Evolutionary conservation across 53 echinoderm and acorn worm species (phyloP).

Genomic region (Paelopatides confundens): DNA sequence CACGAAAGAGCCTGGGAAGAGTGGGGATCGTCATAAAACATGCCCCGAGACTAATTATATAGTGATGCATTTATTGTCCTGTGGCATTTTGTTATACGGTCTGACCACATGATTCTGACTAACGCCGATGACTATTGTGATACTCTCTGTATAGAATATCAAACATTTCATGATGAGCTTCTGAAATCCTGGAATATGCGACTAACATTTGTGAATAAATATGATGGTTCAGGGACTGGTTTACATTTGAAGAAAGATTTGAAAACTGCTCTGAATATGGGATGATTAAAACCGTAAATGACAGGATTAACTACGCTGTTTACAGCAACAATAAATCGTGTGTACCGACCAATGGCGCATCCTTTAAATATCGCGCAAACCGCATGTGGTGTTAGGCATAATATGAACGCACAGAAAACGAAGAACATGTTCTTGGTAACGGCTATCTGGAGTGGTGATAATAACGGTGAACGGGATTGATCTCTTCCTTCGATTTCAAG

Average conservation of each 20-base stretch:
- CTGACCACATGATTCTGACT: no score
- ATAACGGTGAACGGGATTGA: no score
- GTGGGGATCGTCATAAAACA: no score
- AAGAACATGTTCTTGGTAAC: neutral
- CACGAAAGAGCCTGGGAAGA: no score
- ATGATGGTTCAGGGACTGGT: neutral
- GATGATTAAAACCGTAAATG: neutral
- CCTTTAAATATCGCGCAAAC: neutral
- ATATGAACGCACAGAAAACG: neutral
- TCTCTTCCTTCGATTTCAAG: no score
- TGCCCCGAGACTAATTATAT: no score
- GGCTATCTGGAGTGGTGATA: neutral
- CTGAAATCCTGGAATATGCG: neutral
- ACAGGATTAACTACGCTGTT: neutral
- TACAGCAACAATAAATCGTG: neutral
- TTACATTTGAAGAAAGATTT: neutral
- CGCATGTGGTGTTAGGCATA: neutral
- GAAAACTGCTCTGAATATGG: neutral
- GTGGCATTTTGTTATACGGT: no score
- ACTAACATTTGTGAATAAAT: neutral
- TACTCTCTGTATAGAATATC: no score
- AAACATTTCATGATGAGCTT: no score
- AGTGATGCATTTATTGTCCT: no score
- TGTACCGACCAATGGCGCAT: neutral
- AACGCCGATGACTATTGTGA: no score